Percentiles rank a stretch among this genome's conserved stretches.
Conservation (phyloP, 2,797 vertebrate genomes). For the Rhabdophis nuchalis region DNA sequence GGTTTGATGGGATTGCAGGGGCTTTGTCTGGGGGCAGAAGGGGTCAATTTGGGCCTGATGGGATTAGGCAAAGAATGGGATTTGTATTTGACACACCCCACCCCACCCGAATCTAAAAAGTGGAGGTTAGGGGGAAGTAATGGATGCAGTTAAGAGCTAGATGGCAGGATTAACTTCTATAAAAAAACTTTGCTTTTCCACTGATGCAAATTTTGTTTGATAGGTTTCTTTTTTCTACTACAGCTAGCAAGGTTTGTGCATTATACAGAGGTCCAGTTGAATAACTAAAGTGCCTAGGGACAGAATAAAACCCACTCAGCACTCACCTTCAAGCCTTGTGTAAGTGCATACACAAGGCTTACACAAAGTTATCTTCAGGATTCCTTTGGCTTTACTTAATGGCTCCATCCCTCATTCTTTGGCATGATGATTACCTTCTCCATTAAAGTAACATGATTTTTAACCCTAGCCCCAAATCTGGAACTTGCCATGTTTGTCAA, state of each 20-base stretch:
- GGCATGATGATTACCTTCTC: not conserved
- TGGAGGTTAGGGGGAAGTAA: not conserved
- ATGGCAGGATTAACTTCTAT: too few relatives aligned
- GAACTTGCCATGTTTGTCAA: not conserved
- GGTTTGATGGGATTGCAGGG: not conserved
- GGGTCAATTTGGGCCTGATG: not conserved
- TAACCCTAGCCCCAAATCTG: not conserved
- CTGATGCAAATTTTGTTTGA: not conserved
- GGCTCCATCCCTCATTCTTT: not conserved
- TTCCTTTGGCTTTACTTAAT: not conserved
- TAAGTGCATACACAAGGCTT: not conserved
- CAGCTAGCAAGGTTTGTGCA: not conserved
- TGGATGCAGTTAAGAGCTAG: not conserved
- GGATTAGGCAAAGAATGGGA: not conserved
- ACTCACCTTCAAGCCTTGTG: not conserved
- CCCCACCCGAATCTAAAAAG: not conserved
- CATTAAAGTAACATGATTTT: not conserved
- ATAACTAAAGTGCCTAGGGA: not conserved
- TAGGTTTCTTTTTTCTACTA: not conserved
- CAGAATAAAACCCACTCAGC: not conserved
- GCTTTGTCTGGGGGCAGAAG: not conserved
- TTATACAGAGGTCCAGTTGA: not conserved
- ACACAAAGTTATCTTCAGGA: not conserved
- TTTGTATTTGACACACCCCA: not conserved
- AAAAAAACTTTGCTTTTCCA: too few relatives aligned